phyloP scores from a whole-genome alignment of 30 jellyfish, hydroid and myxozoan genomes.

The Cassiopea andromeda region DNA sequence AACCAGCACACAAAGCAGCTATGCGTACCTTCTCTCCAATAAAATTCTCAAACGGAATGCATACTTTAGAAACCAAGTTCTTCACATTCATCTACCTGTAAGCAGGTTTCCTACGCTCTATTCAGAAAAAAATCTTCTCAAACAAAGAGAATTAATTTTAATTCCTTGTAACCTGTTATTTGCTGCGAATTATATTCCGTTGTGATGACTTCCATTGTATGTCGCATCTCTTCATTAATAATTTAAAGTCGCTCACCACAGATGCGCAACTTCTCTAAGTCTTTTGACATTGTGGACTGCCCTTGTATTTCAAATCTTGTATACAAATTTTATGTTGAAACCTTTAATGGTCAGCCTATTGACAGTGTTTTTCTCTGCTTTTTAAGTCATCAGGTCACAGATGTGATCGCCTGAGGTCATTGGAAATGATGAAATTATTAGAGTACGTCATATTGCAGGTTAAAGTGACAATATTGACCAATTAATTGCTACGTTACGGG shows the following conservation, averaged over 20 bases:
- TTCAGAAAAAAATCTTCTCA: slow-evolving; percentile 5
- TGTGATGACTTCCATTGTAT: slow-evolving; percentile 33
- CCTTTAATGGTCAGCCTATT: background rate
- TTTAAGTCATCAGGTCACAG: background rate
- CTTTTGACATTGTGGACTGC: slow-evolving; percentile 24
- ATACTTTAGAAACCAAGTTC: slow-evolving; percentile 4
- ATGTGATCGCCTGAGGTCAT: background rate
- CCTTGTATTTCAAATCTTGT: background rate
- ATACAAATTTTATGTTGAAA: background rate
- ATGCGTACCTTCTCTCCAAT: background rate
- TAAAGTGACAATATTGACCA: no score
- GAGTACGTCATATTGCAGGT: no score
- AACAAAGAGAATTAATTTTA: slow-evolving; percentile 29
- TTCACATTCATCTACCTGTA: slow-evolving; percentile 38
- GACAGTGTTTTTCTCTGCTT: background rate
- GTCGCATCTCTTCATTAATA: slow-evolving; percentile 38
- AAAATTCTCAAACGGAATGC: background rate
- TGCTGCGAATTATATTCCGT: slow-evolving; percentile 22
- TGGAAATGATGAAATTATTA: background rate
- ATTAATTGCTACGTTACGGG: no score
- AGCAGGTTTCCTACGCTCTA: slow-evolving; percentile 6
- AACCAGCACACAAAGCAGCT: background rate
- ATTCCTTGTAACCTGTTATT: slow-evolving; percentile 46
- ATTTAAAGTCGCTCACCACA: slow-evolving; percentile 15
- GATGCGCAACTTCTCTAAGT: slow-evolving; percentile 14